A percentile compares a stretch with the other conserved stretches of the same genome.
phyloP scores from a whole-genome alignment of 2,888 invertebrate genomes.

The Ormyrus rosae region DNA sequence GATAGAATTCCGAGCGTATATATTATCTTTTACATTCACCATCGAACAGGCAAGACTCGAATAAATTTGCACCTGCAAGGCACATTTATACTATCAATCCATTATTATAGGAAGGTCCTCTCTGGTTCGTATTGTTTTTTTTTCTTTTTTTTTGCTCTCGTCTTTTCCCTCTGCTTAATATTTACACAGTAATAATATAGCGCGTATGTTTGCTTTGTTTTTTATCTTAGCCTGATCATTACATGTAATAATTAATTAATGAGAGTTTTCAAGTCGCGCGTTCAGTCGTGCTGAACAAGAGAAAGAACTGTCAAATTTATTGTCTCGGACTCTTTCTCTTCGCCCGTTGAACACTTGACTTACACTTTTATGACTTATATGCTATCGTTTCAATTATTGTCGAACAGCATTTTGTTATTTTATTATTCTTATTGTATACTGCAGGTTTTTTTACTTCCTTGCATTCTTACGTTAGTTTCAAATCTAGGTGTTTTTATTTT shows the following conservation, averaged over 20 bases:
- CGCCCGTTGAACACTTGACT: conserved; percentile 30
- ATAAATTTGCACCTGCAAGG: conserved; percentile 72
- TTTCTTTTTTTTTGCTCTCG: conserved; percentile 47
- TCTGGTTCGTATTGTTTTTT: conserved; percentile 58
- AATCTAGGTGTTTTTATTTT: conserved; percentile 66
- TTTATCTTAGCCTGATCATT: conserved; percentile 31
- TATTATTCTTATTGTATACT: conserved; percentile 60
- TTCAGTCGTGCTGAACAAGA: conserved; percentile 22
- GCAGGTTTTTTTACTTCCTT: conserved; percentile 58
- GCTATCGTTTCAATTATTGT: conserved; percentile 72
- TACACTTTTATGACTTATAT: conserved; percentile 59
- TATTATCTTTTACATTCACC: neutral
- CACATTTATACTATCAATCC: conserved; percentile 75
- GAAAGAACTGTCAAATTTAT: conserved; percentile 37
- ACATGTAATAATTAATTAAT: conserved; percentile 47
- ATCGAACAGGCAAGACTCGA: conserved; percentile 25
- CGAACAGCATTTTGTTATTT: conserved; percentile 72
- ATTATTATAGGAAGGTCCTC: conserved; percentile 67
- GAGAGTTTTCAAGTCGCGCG: conserved; percentile 49
- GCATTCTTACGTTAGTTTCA: conserved; percentile 50
- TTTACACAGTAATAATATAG: conserved; percentile 46
- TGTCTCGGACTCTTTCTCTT: conserved; percentile 30
- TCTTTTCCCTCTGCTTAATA: conserved; percentile 32
- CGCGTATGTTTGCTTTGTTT: conserved; percentile 29
- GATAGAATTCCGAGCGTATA: too few relatives aligned